Base-by-base conservation (phyloP, 2,888 invertebrate genomes). In the Xylophagus ater region DNA sequence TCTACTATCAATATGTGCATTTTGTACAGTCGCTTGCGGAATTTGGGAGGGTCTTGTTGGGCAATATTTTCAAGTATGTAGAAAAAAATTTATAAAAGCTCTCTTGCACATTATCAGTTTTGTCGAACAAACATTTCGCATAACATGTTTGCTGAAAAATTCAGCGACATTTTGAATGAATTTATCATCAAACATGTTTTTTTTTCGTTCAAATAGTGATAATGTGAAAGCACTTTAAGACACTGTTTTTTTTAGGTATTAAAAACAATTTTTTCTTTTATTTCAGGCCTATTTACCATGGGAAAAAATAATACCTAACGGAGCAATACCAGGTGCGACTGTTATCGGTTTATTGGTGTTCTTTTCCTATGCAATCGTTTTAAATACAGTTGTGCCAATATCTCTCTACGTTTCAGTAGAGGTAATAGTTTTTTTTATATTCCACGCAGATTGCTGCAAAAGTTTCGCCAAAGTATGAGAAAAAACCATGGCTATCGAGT, bases 371-470 rank as follows among this genome's bases (percentile, higher is more conserved):
- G 90, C 94, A 59, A 98, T 98, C 67, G 90, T 98, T 55, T 78
- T 98, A 67, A 98, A 98, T 74, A 98, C 97, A 57, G 94, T 97
- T 58, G 97, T 98, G 74, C 97, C 97, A 69, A 98, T 98, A 66
- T 97, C 96, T 55, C 78, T 98, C 48, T 97, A 98, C 71, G 96
- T 97, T 59, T 83, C 83, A 59, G 85, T 85, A 55, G 85, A 94
- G 79, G 94, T 85, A 51, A 65, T 23, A 8, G 23, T 23, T 23
- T 23, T 21, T 28, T 30, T 17, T 6, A 30, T 10, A 30, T 10
- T 6, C 13, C 8, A 8, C 28, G 13, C 8, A 28, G 2, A 28
- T 28, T 28, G 10, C 2, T 12, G 10, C 13, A 8, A 28, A 12
- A 28, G 6, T 30, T 32, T 32, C n/a, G n/a, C n/a, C n/a, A n/a